These are phyloP conservation scores for Sapajus apella DNA, from an alignment of 2,113 vertebrate genomes.

Conservation along the genomic window DNA sequence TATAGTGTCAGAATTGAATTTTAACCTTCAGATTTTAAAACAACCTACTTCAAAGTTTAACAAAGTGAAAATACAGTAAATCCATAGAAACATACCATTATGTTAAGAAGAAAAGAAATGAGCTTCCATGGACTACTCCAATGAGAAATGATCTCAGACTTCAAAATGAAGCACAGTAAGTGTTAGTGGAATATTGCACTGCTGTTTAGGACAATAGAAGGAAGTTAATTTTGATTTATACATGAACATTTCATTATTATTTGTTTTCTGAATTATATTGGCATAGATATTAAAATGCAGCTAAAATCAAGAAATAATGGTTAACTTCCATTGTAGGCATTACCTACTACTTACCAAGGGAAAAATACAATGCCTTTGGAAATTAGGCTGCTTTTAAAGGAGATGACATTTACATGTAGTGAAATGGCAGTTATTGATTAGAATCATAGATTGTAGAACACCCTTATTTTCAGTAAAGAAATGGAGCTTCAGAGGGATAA, in stretches of 20 bases:
- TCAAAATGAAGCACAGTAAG: constrained; percentile 38
- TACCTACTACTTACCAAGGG: background rate
- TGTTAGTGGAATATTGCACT: constrained; percentile 37
- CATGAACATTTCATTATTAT: background rate
- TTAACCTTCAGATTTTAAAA: constrained; percentile 61
- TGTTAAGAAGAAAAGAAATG: constrained; percentile 62
- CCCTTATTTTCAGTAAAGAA: constrained; percentile 31
- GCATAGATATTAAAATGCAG: background rate
- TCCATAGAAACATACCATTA: constrained; percentile 33
- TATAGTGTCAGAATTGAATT: constrained; percentile 64
- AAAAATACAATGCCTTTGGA: background rate
- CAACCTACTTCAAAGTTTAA: constrained; percentile 59
- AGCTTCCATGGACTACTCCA: constrained; percentile 31
- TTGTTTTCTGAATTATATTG: constrained; percentile 31
- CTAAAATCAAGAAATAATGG: background rate
- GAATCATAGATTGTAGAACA: background rate
- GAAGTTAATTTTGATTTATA: constrained; percentile 6
- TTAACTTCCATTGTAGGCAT: background rate
- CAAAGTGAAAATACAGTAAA: constrained; percentile 54
- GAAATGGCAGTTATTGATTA: background rate
- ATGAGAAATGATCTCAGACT: constrained; percentile 14
- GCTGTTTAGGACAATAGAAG: background rate
- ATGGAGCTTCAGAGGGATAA: background rate
- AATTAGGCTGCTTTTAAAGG: background rate
- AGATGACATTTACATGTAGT: background rate